Evolutionary conservation across 2,113 vertebrate genomes (phyloP), one percentile per base, ranked within the genome.

Genomic region (Trinectes maculatus): DNA sequence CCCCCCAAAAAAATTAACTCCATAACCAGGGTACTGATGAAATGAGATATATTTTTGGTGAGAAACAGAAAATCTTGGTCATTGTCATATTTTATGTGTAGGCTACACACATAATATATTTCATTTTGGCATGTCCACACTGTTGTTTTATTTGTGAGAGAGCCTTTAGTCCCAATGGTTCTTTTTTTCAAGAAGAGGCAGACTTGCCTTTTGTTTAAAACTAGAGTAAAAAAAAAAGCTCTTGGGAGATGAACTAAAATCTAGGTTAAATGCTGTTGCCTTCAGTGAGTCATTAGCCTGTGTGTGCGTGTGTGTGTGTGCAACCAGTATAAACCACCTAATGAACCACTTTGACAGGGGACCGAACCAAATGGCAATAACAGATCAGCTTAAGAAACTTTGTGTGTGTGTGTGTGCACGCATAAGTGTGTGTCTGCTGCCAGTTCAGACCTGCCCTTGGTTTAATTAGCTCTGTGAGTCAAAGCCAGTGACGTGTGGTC

Each of bases 391-490:
- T 90, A 77, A 82, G 86, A 90, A 57, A 75, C 66, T 70, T 49
- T 28, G 34, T 72, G 60, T 59, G 60, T 49, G 15, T 54, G 52
- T 61, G 60, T 44, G 52, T 74, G 37, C 24, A 43, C 42, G 58
- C 62, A 51, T 47, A 68, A 42, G 19, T 55, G 40, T 66, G 42
- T 68, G 56, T 63, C 67, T 44, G 73, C 44, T 71, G 89, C 95
- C 92, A 92, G 95, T 93, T 91, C 49, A 85, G 92, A 94, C 95
- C 93, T 34, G 95, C 82, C 92, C 83, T 78, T 86, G 11, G 66
- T 91, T 94, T 95, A 94, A 96, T 96, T 94, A 94, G 53, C 90
- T 73, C 82, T 80, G 84, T 84, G 86, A 91, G 85, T 88, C 88
- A 86, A 92, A 93, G 92, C 87, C 91, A 91, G 72, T 82, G 68